Conservation (phyloP, 2,797 vertebrate genomes). For the Novumbra hubbsi region DNA sequence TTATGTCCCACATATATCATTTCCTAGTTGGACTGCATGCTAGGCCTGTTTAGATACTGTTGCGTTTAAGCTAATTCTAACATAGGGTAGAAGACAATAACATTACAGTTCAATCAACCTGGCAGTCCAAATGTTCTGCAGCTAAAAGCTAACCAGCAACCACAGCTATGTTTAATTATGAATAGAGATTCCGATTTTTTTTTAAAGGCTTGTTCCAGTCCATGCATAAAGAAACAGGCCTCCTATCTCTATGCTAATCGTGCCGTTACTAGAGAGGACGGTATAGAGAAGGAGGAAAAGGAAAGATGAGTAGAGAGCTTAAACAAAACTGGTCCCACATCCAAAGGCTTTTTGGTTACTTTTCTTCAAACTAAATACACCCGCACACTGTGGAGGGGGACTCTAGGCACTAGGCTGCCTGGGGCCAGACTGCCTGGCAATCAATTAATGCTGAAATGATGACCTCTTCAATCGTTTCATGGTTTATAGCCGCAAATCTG, state of each 20-base stretch:
- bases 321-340: background rate
- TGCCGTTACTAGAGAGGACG: background rate
- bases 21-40: background rate
- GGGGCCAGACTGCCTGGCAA: slow-evolving; percentile 28
- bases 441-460: slow-evolving; percentile 62
- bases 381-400: slow-evolving; percentile 28
- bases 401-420: background rate
- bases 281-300: background rate
- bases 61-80: background rate
- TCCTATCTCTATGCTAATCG: slow-evolving; percentile 57
- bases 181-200: slow-evolving; percentile 57
- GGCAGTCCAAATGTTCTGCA: slow-evolving; percentile 58
- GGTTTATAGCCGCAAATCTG: background rate
- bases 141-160: slow-evolving; percentile 56
- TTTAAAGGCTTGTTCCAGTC: slow-evolving; percentile 56
- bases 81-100: background rate
- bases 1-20: background rate
- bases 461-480: slow-evolving; percentile 31
- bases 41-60: background rate
- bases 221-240: slow-evolving; percentile 58
- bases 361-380: background rate
- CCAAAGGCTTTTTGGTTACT: background rate
- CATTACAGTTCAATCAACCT: slow-evolving; percentile 7
- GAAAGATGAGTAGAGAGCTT: background rate
- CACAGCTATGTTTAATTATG: slow-evolving; percentile 66